These are phyloP conservation scores for Pachycephala philippinensis DNA, from an alignment of 2,113 vertebrate species.

Conservation along the genomic window DNA sequence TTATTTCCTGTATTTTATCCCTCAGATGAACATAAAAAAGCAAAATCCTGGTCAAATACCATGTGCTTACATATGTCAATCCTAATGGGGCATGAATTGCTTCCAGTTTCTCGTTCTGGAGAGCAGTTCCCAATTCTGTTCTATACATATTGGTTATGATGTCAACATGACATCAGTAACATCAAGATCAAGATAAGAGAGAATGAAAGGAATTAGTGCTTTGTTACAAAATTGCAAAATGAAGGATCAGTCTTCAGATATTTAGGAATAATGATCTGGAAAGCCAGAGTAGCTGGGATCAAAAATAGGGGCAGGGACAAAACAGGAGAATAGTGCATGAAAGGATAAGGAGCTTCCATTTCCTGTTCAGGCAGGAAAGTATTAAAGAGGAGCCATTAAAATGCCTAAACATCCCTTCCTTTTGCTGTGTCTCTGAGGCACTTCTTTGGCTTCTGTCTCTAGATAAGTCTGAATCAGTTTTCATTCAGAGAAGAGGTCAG, in stretches of 20 bases:
- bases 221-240: neutral
- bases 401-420: neutral
- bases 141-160: neutral
- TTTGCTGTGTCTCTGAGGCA: neutral
- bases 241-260: neutral
- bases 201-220: neutral
- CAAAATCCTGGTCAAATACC: neutral
- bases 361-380: neutral
- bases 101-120: neutral
- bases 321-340: neutral
- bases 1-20: neutral
- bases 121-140: neutral
- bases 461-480: neutral
- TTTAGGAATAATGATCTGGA: neutral
- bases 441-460: neutral
- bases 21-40: neutral
- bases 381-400: neutral
- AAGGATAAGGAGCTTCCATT: neutral
- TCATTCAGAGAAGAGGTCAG: neutral
- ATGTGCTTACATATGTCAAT: neutral
- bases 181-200: neutral
- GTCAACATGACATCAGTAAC: neutral
- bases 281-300: neutral
- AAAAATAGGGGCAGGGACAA: neutral
- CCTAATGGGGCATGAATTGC: neutral